These are phyloP conservation scores for Drosophila mimica DNA, from an alignment of 2,888 invertebrate genomes.

Conservation along the genomic window DNA sequence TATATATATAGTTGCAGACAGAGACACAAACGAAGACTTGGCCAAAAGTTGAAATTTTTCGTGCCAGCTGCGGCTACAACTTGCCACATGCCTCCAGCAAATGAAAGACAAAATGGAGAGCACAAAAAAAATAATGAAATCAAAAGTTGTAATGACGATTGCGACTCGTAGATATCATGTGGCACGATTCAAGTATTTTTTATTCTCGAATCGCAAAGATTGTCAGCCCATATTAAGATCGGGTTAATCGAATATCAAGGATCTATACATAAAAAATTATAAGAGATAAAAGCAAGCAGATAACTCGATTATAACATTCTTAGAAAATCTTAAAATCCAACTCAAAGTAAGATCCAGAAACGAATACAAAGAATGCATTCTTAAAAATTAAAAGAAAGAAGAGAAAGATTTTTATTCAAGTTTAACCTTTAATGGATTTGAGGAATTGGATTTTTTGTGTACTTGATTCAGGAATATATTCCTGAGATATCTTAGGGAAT, in stretches of 20 bases:
- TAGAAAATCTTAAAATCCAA: not conserved
- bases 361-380: not conserved
- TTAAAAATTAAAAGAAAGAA: not conserved
- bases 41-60: constrained; percentile 66
- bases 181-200: not conserved
- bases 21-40: constrained; percentile 29
- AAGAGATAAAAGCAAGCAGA: not conserved
- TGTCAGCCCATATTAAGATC: not conserved
- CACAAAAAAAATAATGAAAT: not conserved
- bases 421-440: not conserved
- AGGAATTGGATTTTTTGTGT: not conserved
- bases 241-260: not conserved
- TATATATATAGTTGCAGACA: not conserved
- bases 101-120: constrained; percentile 14
- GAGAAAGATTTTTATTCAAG: not conserved
- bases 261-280: not conserved
- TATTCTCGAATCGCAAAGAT: not conserved
- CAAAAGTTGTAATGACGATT: not conserved
- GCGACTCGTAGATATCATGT: constrained; percentile 9
- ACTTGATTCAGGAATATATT: not conserved
- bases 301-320: not conserved
- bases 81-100: constrained; percentile 53
- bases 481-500: not conserved
- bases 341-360: not conserved
- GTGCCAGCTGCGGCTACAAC: constrained; percentile 78